These are phyloP conservation scores for Perca fluviatilis DNA, from an alignment of 2,113 vertebrate species.

Conservation along the genomic window DNA sequence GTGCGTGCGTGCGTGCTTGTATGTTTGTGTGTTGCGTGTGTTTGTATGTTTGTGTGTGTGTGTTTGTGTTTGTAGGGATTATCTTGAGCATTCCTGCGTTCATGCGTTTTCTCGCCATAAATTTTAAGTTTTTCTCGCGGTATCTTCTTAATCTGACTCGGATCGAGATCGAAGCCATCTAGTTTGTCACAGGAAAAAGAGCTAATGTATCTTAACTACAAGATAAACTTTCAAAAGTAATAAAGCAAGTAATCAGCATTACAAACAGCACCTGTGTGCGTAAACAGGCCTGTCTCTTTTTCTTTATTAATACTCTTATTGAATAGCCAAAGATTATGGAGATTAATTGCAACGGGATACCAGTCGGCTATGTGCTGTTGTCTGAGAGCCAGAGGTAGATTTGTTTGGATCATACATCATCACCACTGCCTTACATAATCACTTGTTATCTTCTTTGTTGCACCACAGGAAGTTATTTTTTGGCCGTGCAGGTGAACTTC, in stretches of 20 bases:
- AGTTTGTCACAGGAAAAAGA: background rate
- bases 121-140: background rate
- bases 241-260: slow-evolving; percentile 51
- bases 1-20: background rate
- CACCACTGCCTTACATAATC: slow-evolving; percentile 53
- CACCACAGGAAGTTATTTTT: slow-evolving; percentile 50
- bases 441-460: slow-evolving; percentile 39
- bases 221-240: slow-evolving; percentile 36
- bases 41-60: background rate
- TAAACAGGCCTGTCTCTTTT: slow-evolving; percentile 25
- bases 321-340: slow-evolving; percentile 56
- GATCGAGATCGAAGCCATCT: background rate
- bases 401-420: slow-evolving; percentile 75
- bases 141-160: slow-evolving; percentile 28
- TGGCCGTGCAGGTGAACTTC: slow-evolving; percentile 47
- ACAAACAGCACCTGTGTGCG: slow-evolving; percentile 7
- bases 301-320: slow-evolving; percentile 32
- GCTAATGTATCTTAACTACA: background rate
- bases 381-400: slow-evolving; percentile 47
- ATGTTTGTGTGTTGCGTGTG: background rate
- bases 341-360: slow-evolving; percentile 71
- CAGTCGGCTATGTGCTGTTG: slow-evolving; percentile 41
- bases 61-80: slow-evolving; percentile 23
- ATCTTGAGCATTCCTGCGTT: slow-evolving; percentile 11
- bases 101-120: slow-evolving; percentile 15